phyloP scores from a whole-genome alignment of 2,888 invertebrate species.

The Sinodicranocentrus sp. region DNA sequence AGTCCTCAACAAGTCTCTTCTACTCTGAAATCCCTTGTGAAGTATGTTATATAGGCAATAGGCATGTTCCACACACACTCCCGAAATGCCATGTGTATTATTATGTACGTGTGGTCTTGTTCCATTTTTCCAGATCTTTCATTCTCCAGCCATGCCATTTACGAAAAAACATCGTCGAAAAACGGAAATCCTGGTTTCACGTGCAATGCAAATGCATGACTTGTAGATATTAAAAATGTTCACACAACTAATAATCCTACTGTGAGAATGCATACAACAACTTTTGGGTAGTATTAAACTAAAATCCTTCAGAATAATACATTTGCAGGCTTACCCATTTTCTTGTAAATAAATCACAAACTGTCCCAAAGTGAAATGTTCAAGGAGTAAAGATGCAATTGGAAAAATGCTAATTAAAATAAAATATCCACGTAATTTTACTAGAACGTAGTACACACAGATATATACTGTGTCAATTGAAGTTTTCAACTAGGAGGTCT shows the following conservation, averaged over 20 bases:
- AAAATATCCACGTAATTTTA: too few relatives aligned
- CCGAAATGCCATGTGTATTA: not conserved
- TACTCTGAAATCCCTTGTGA: slow-evolving; percentile 6
- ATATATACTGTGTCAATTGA: too few relatives aligned
- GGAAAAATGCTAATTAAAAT: too few relatives aligned
- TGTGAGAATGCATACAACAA: too few relatives aligned
- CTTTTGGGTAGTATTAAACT: too few relatives aligned
- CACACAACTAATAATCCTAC: not conserved
- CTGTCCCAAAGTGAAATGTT: too few relatives aligned
- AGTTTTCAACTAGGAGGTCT: too few relatives aligned
- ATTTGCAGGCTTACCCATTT: too few relatives aligned
- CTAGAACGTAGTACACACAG: too few relatives aligned
- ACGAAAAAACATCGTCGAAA: not conserved
- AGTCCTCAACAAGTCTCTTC: slow-evolving; percentile 49
- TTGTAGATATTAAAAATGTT: not conserved
- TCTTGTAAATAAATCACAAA: too few relatives aligned
- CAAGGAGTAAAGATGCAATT: too few relatives aligned
- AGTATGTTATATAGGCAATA: not conserved
- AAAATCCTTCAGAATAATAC: too few relatives aligned
- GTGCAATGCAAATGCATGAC: not conserved
- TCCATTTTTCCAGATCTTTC: slow-evolving; percentile 4
- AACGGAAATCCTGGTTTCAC: not conserved
- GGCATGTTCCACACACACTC: not conserved
- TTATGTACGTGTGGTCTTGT: not conserved
- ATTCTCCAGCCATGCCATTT: not conserved